A percentile compares a stretch with the other conserved stretches of the same genome.
Evolutionary conservation across 2,888 invertebrate species (phyloP).

Genomic region (Agrochola lota): DNA sequence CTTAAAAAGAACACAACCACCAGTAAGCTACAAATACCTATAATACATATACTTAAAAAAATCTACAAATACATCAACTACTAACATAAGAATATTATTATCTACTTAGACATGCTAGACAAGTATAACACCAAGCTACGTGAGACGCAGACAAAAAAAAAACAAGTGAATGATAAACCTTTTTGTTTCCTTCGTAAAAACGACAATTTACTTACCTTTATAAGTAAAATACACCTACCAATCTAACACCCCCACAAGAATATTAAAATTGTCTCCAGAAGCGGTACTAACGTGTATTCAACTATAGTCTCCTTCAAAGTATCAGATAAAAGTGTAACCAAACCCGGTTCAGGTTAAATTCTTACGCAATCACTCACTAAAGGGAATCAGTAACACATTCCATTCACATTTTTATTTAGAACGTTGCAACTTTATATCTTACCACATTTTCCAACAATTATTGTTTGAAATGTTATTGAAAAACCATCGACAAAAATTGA

Average conservation of each 20-base stretch:
- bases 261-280: not conserved
- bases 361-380: not conserved
- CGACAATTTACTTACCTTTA: not conserved
- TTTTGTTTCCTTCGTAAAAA: not conserved
- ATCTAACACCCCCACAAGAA: not conserved
- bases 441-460: too few relatives aligned
- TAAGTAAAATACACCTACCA: not conserved
- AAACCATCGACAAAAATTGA: not conserved
- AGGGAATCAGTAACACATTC: not conserved
- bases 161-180: not conserved
- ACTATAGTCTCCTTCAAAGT: not conserved
- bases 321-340: not conserved
- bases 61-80: not conserved
- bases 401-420: too few relatives aligned
- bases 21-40: not conserved
- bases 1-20: not conserved
- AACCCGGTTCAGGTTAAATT: not conserved
- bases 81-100: not conserved
- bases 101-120: not conserved
- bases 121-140: not conserved
- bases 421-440: too few relatives aligned
- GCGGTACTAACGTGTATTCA: not conserved
- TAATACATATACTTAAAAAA: not conserved
- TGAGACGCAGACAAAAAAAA: constrained; percentile 27
- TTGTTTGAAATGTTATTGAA: too few relatives aligned